Conservation (phyloP, 2,888 invertebrate species). For the Neocrepidodera transversa region DNA sequence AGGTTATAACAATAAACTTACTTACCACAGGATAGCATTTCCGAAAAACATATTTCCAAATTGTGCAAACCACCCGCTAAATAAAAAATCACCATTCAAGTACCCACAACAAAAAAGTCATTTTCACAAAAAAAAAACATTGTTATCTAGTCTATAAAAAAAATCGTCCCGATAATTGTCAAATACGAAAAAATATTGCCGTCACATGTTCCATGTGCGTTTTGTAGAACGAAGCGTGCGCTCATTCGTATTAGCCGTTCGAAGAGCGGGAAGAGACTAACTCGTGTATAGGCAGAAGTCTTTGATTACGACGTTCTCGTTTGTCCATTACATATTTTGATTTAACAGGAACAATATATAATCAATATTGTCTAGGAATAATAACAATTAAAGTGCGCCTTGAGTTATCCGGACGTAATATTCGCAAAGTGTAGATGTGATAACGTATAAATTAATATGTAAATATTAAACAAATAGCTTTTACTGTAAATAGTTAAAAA, state of each 20-base stretch:
- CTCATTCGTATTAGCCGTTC: constrained; percentile 42
- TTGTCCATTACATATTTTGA: constrained; percentile 34
- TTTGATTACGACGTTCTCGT: constrained; percentile 28
- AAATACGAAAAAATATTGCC: constrained; percentile 3
- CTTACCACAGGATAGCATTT: constrained; percentile 7
- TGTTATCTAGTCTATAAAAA: neutral
- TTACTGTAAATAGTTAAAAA: no score
- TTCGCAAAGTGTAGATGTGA: no score
- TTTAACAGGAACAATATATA: constrained; percentile 25
- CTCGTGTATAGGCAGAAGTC: constrained; percentile 33
- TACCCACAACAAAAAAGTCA: neutral
- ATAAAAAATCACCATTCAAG: neutral
- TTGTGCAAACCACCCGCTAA: neutral
- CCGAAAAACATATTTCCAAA: constrained; percentile 1
- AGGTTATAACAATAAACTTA: no score
- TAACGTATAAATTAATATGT: no score
- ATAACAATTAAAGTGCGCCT: no score
- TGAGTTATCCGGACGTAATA: no score
- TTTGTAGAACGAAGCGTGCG: constrained; percentile 29
- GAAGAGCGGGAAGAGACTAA: constrained; percentile 48
- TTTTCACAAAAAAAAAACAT: constrained; percentile 4
- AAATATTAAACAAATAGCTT: no score
- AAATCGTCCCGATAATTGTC: constrained; percentile 4
- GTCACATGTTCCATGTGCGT: constrained; percentile 30
- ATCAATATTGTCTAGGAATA: constrained; percentile 3